Evolutionary conservation across 2,888 invertebrate genomes (phyloP), one percentile per base, ranked within the genome.

Genomic region (Ormyrus labotus): DNA sequence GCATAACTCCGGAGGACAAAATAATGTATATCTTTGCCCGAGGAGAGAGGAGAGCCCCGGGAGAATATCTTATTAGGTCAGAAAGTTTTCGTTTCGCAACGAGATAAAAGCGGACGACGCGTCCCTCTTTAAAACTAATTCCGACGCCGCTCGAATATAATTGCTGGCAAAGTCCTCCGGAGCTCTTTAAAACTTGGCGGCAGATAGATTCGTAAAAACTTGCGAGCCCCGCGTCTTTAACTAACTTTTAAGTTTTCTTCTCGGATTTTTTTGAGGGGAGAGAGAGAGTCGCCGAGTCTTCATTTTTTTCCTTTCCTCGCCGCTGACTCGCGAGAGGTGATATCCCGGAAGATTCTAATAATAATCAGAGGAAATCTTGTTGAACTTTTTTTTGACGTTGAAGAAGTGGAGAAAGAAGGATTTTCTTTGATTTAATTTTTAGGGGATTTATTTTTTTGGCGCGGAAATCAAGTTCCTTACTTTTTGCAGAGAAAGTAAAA

Each of bases 41-140:
- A 48, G 69, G 19, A 19, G 19, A 19, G 19, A 1, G 1, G 19
- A 19, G 19, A 11, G 19, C 13, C 63, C 3, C 61, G 34, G 9
- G 47, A 58, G 69, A 81, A 81, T 81, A 75, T 79, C 69, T 84
- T 86, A 85, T 85, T 84, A 85, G 86, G 83, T 84, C 83, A 83
- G 75, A 83, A 87, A 86, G 84, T 85, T 86, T 84, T 83, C 83
- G 84, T 83, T 83, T 82, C 78, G 77, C 78, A 73, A 76, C 63
- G 75, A 80, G 77, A 63, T 76, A 55, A 70, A 67, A 55, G 19
- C 19, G 51, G 72, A 69, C 70, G 80, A 80, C 71, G 80, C 78
- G 79, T 45, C n/a, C 19, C 55, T 79, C 73, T 82, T 83, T 82
- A 79, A 85, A 83, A 84, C 81, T 71, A 83, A 86, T 84, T 83